phyloP scores from a whole-genome alignment of 1,140 invertebrate genomes.

The Heliconius eleuchia region DNA sequence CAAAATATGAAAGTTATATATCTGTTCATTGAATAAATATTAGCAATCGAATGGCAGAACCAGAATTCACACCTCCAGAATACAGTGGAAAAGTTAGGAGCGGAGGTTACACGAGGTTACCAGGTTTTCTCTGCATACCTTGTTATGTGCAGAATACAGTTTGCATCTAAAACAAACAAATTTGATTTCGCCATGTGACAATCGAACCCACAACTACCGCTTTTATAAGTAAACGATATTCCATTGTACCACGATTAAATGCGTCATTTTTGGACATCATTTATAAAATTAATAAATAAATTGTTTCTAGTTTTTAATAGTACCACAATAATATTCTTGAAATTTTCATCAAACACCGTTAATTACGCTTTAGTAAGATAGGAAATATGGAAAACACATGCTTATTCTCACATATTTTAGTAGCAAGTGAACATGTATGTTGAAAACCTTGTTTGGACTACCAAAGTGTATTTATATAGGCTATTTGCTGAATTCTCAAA shows the following conservation, averaged over 20 bases:
- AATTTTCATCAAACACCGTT: neutral
- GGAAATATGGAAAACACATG: neutral
- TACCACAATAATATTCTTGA: neutral
- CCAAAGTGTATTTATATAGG: constrained; percentile 1
- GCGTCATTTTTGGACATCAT: too few species aligned
- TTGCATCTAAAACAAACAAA: too few species aligned
- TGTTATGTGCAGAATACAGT: too few species aligned
- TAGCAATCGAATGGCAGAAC: too few species aligned
- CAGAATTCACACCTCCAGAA: too few species aligned
- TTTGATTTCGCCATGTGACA: too few species aligned
- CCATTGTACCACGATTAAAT: too few species aligned
- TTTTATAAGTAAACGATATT: too few species aligned
- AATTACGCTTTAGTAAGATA: neutral
- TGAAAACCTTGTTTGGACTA: neutral
- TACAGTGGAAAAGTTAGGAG: too few species aligned
- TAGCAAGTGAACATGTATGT: neutral
- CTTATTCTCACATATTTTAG: constrained; percentile 4
- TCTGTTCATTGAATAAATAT: too few species aligned
- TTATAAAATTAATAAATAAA: neutral
- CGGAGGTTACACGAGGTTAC: neutral
- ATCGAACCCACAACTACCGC: too few species aligned
- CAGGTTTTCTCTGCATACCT: neutral
- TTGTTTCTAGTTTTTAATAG: neutral
- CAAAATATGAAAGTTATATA: too few species aligned
- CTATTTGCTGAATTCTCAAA: constrained; percentile 5